Evolutionary conservation across 2,797 vertebrate species (phyloP).

Genomic region (Lepidocolaptes lacrymiger): DNA sequence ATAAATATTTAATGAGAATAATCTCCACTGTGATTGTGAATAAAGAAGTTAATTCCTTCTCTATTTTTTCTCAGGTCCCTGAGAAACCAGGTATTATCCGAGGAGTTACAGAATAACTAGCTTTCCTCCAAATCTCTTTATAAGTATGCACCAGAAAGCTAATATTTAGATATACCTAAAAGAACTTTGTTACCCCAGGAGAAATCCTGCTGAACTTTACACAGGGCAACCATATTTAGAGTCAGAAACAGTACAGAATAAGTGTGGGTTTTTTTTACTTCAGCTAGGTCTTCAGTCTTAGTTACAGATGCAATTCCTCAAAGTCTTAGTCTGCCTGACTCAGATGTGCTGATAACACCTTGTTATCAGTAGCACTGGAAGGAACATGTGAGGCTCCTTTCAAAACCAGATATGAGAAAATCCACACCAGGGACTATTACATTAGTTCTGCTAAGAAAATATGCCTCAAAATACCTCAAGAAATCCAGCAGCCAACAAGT

Average conservation of each 20-base stretch:
- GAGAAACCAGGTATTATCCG: constrained; percentile 16
- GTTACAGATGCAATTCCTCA: background rate
- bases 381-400: constrained; percentile 5
- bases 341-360: constrained; percentile 29
- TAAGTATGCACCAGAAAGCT: constrained; percentile 6
- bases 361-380: constrained; percentile 2
- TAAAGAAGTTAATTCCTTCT: constrained; percentile 44
- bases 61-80: background rate
- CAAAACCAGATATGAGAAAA: constrained; percentile 26
- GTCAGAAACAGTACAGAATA: background rate
- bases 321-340: background rate
- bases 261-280: background rate
- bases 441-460: constrained; percentile 20
- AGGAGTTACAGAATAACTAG: constrained; percentile 2
- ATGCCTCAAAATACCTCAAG: background rate
- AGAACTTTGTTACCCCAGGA: background rate
- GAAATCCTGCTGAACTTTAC: constrained; percentile 50
- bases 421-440: background rate
- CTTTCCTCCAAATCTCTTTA: constrained; percentile 11
- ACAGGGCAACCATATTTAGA: background rate
- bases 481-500: background rate
- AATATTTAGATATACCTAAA: constrained; percentile 38
- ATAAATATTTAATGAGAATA: constrained; percentile 59
- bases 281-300: background rate
- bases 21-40: constrained; percentile 20